phyloP scores from a whole-genome alignment of 2,113 vertebrate genomes.

The Sterrhoptilus dennistouni region DNA sequence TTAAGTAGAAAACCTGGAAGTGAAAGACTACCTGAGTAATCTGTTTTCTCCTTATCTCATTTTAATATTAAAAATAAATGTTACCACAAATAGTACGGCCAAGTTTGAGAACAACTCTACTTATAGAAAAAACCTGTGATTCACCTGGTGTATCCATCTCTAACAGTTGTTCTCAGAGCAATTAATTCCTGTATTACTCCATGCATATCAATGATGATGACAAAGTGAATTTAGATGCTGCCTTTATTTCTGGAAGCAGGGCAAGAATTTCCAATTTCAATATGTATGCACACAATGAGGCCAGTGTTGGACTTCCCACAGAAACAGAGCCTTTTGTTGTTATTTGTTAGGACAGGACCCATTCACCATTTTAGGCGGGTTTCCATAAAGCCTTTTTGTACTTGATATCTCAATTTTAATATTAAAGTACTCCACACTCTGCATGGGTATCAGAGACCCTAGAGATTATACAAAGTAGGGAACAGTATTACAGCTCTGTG shows the following conservation, averaged over 20 bases:
- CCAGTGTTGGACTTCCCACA: background rate
- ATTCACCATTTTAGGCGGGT: background rate
- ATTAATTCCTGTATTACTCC: background rate
- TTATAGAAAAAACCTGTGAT: background rate
- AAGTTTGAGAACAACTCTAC: background rate
- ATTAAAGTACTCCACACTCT: background rate
- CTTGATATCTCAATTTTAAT: background rate
- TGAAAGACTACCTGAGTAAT: background rate
- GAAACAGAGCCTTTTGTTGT: background rate
- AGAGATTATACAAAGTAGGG: background rate
- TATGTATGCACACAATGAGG: background rate
- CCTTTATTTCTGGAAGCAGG: background rate
- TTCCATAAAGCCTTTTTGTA: background rate
- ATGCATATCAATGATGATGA: background rate
- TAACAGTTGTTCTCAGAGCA: background rate
- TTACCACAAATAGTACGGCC: background rate
- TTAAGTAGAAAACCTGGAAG: background rate
- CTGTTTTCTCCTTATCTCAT: background rate
- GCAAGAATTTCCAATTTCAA: background rate
- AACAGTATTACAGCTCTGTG: background rate
- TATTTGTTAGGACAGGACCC: background rate
- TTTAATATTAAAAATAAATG: background rate
- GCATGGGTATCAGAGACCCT: background rate
- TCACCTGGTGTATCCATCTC: background rate
- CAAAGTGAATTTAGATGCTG: background rate